Evolutionary conservation across 1,140 invertebrate genomes (phyloP), one percentile per base, ranked within the genome.

Genomic region (Colletes latitarsis): DNA sequence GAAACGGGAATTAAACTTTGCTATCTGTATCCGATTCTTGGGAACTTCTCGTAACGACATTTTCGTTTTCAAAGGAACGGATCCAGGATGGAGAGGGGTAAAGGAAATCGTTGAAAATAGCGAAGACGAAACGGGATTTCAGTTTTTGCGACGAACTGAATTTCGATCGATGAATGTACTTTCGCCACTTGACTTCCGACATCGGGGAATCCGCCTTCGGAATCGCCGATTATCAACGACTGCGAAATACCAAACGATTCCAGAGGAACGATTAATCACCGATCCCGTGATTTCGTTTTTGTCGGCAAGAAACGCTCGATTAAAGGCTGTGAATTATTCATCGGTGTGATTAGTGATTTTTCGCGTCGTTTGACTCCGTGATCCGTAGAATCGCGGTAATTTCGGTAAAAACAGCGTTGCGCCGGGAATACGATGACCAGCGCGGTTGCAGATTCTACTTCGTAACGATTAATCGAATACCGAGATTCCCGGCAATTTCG

Each of bases 271-370:
- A 73, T 79, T 63, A 72, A 30, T 64, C 67, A 46, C 41, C n/a
- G 46, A 14, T 8, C n/a, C 43, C 64, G 8, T 9, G n/a, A 21
- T 17, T 14, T 0, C 49, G 19, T 58, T 60, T n/a, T n/a, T 17
- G 12, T 4, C 53, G 41, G 14, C 6, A 53, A 19, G 39, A 10
- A 46, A 46, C 21, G 17, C 17, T 30, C 12, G 6, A 41, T 21
- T 39, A 46, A 63, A 15, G 53, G n/a, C 46, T 63, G 60, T 78
- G 69, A 79, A 79, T 79, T 73, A 79, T 79, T 72, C 77, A 79
- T 79, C 53, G 53, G 60, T 14, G 12, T 73, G 64, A 73, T 79
- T 79, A 73, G 39, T n/a, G 39, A 73, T 79, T 49, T 72, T 79
- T 41, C 49, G n/a, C 39, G 70, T 73, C 70, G 69, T 19, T 57